Conservation (phyloP, 2,113 vertebrate species). For the Neolamprologus tretocephalus region DNA sequence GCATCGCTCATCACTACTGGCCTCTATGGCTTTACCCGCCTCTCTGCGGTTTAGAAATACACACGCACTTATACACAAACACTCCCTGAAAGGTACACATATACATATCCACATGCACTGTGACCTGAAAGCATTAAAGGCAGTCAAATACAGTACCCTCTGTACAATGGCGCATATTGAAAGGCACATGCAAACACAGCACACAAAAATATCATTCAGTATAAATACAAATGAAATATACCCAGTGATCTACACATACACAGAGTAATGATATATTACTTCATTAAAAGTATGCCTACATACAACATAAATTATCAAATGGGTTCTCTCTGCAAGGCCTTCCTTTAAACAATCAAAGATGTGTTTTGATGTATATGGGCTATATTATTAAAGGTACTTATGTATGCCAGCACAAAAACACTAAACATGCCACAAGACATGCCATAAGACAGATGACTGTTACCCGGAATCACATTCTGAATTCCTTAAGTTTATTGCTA, state of each 20-base stretch:
- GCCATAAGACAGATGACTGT: neutral
- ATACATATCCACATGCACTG: neutral
- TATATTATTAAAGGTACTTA: neutral
- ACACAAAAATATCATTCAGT: neutral
- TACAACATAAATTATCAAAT: neutral
- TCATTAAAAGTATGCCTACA: neutral
- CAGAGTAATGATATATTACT: neutral
- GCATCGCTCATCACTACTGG: constrained; percentile 50
- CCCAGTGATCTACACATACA: neutral
- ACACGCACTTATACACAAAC: neutral
- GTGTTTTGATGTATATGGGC: constrained; percentile 5
- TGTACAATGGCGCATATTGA: constrained; percentile 7
- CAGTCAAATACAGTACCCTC: neutral
- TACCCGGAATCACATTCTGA: neutral
- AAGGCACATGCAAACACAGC: neutral
- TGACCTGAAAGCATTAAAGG: constrained; percentile 29
- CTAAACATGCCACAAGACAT: neutral
- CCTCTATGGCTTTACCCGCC: neutral
- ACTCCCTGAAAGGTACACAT: constrained; percentile 1
- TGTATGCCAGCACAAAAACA: neutral
- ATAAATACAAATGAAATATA: neutral
- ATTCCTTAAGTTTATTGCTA: neutral
- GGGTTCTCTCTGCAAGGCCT: neutral
- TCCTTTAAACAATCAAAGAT: neutral
- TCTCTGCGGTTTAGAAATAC: neutral